Evolutionary conservation across 2,797 vertebrate genomes (phyloP), one percentile per base, ranked within the genome.

Genomic region (Limnodromus scolopaceus): DNA sequence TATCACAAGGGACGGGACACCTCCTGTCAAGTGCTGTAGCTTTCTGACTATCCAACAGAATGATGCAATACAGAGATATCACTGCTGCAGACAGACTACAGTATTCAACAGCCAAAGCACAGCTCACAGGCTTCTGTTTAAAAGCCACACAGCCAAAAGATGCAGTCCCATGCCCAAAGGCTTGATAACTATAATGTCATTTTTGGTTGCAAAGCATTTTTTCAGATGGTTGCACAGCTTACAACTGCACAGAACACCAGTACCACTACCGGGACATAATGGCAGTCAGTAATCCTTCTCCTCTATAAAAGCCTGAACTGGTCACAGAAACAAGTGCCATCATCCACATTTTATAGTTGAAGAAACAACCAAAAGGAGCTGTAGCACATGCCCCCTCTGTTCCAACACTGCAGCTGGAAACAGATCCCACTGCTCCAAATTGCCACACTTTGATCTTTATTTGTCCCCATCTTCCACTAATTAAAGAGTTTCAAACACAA

Each of bases 301-400:
- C 20, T 58, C 46, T 41, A 9, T 13, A 65, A 80, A 87, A 66
- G 28, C 38, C 49, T 41, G 39, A 89, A 39, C 66, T 55, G 23
- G 24, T 55, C 87, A 77, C 24, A 71, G 54, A 89, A 77, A 3
- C 48, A 70, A 78, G 76, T n/a, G 55, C 30, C 25, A 53, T 46
- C 57, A 75, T 60, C 48, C 69, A 38, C 57, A 68, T 78, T 94
- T 93, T 71, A 81, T 28, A 92, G 57, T 64, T 46, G 72, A 92
- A 34, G 34, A 93, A 77, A 92, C 72, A 92, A 82, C 18, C 54
- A 93, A 82, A 96, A 76, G 27, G 27, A 92, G 27, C 77, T 65
- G 32, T 3, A 79, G 36, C 6, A 34, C 28, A 25, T 71, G 39
- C 8, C 24, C 17, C 15, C 16, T 84, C 57, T 53, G 24, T n/a